Percentiles rank a stretch among this genome's conserved stretches.
These are phyloP conservation scores for Subacronicta megacephala DNA, from an alignment of 2,888 invertebrate genomes.

Conservation along the genomic window DNA sequence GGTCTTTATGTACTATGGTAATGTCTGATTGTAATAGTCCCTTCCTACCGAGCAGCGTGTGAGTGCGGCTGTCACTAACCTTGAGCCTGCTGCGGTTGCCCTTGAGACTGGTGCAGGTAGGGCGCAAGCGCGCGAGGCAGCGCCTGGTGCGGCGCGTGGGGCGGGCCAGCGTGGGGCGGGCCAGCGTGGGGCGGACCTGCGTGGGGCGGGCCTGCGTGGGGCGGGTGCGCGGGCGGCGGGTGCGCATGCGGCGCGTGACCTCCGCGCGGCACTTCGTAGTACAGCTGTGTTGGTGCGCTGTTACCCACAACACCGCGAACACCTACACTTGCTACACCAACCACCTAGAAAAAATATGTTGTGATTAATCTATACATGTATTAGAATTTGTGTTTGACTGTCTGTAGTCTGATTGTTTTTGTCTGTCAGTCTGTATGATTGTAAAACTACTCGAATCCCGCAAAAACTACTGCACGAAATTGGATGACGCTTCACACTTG, in stretches of 20 bases:
- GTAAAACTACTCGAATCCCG: no score
- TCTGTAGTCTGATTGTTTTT: no score
- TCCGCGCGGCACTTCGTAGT: conserved; percentile 82
- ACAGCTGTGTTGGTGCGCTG: conserved; percentile 83
- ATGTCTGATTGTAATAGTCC: no score
- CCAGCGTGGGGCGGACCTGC: conserved; percentile 40
- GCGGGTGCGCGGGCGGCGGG: conserved; percentile 27
- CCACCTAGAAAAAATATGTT: conserved; percentile 59
- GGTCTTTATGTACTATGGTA: no score
- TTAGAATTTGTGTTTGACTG: no score
- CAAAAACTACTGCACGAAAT: no score
- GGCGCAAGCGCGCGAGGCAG: conserved; percentile 62
- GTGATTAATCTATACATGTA: no score
- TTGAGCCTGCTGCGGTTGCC: conserved; percentile 54
- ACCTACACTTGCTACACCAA: conserved; percentile 79
- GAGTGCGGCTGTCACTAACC: conserved; percentile 35
- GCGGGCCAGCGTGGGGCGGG: no score
- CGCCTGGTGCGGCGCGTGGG: conserved; percentile 63
- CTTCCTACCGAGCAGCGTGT: no score
- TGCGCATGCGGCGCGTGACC: conserved; percentile 32
- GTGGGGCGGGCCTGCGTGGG: no score
- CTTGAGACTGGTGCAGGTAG: conserved; percentile 84
- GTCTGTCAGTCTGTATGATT: no score
- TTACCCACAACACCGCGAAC: conserved; percentile 81
- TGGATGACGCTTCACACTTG: no score